phyloP scores from a whole-genome alignment of 2,113 vertebrate species.

The Corythornis vintsioides region DNA sequence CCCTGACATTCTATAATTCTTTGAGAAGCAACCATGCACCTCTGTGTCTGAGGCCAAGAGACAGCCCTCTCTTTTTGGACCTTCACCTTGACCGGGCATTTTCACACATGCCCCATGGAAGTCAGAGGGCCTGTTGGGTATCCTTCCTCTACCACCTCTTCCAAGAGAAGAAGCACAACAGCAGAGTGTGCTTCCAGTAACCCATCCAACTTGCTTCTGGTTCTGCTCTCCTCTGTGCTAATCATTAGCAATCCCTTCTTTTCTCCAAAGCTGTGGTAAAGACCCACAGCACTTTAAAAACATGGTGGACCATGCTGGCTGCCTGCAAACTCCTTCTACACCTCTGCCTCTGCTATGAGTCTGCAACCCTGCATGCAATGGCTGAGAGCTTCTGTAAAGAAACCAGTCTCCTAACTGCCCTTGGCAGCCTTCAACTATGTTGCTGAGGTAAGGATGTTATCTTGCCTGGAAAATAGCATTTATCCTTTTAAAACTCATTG shows the following conservation, averaged over 20 bases:
- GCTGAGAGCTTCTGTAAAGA: neutral
- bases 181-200: neutral
- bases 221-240: neutral
- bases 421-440: neutral
- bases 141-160: neutral
- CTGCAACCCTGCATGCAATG: neutral
- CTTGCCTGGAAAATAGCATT: neutral
- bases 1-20: too few species aligned
- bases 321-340: neutral
- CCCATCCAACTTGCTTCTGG: neutral
- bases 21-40: neutral
- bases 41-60: neutral
- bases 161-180: neutral
- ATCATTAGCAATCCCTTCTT: neutral
- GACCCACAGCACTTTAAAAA: neutral
- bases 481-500: neutral
- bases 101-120: neutral
- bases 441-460: neutral
- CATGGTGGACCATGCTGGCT: fast-evolving
- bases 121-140: fast-evolving
- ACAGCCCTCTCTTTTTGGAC: neutral
- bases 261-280: neutral
- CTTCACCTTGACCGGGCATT: neutral
- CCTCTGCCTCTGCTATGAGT: neutral
- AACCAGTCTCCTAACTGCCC: neutral